Evolutionary conservation across 1,140 invertebrate species (phyloP), one percentile per base, ranked within the genome.

Genomic region (Pseudomyrmex sp.): DNA sequence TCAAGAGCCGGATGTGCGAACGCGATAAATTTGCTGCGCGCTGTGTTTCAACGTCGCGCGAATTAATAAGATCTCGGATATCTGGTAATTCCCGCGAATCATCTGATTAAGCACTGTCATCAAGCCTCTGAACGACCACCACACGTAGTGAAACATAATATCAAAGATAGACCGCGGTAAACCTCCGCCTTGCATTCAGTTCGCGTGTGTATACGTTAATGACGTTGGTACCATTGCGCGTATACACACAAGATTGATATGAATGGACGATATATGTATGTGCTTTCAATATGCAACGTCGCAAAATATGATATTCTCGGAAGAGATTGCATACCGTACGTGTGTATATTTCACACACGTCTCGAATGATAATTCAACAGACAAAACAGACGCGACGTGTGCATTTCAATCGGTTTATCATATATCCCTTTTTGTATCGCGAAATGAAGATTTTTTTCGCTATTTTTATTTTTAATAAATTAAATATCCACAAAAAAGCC

Each of bases 81-180:
- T 59, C 59, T 75, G 54, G 50, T 82, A 52, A 82, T 82, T 75
- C 20, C 18, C 59, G 59, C 26, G 13, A 65, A 63, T 44, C n/a
- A n/a, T 5, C 79, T 63, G 68, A 75, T 82, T 63, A 46, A 82
- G 48, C 20, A 75, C 69, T 13, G 26, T 15, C 48, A 15, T 35
- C 35, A 35, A 35, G 13, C 48, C 26, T 52, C 63, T 79, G 59
- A 44, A 82, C 56, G 58, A 52, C 35, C 5, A 20, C 56, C 46
- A n/a, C 46, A n/a, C 26, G 63, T 52, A 12, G 48, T 56, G 59
- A 82, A 82, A 63, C 20, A 46, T 54, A 75, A 82, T 82, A 82
- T 82, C 70, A 52, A 52, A 52, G 50, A 52, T 52, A 52, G 50
- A 52, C 50, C 9, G 13, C 50, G 58, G 10, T n/a, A 61, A 35